Evolutionary conservation across 1,140 invertebrate species (phyloP), one percentile per base, ranked within the genome.

Genomic region (Teleopsis dalmanni): DNA sequence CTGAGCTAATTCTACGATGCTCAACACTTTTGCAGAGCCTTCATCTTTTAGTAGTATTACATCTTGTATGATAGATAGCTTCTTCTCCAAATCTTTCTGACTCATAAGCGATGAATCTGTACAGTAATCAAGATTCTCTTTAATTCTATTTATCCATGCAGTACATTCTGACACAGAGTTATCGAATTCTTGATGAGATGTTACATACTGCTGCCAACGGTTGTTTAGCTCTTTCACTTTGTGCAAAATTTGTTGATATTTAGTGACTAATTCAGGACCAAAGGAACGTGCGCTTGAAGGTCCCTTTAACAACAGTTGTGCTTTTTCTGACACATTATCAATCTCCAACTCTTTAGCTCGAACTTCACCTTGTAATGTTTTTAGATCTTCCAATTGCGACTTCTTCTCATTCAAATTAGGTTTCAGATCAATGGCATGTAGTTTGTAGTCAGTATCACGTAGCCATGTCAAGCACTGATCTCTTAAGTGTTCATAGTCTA

Each of bases 201-300:
- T 81, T 0, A 94, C 91, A 72, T 93, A 95, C 56, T 89, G 85
- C 56, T 94, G 88, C 94, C 94, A 96, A 48, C 87, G 84, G 37
- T 81, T 80, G 40, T 88, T 87, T 16, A 94, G 70, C 62, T 96
- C 92, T 70, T 95, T 96, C 7, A 95, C 84, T 75, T 91, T 93
- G 52, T 84, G 83, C 16, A 83, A 86, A 41, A 95, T 78, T 56
- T 90, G 84, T 70, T 95, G 91, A 65, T 95, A 95, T 71, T 92
- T 93, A 1, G 88, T 79, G 13, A 86, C 85, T 2, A 96, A 69
- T 65, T 96, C 92, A 9, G 88, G 88, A 46, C 92, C 84, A 59
- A 89, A 84, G 19, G 72, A 72, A 9, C 79, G 59, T 7, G 72
- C 71, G 5, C 72, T 75, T 2, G 75, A 68, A 1, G 68, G 70